Evolutionary conservation across 1,140 invertebrate species (phyloP), one percentile per base, ranked within the genome.

Genomic region (Drosophila pandora): DNA sequence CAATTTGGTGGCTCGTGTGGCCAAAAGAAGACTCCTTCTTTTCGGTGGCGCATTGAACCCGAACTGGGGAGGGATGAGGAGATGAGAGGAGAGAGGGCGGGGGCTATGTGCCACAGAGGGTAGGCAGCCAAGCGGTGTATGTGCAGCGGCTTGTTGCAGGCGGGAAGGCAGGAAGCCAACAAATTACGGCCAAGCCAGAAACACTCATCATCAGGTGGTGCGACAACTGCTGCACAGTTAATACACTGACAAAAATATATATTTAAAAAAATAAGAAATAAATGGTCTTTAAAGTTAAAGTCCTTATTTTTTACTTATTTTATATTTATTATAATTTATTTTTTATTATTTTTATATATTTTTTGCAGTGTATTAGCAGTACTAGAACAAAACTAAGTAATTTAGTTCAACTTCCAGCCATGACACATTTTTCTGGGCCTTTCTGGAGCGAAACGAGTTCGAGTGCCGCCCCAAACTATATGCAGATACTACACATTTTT

Each of bases 71-170:
- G 54, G n/a, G n/a, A n/a, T n/a, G n/a, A 54, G 34, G 49, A 55
- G 55, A 43, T 13, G 48, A 32, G 23, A 17, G 17, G 23, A 17
- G 17, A 17, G 17, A 17, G 17, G 17, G 17, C 17, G 17, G 17
- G 0, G 17, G 17, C 17, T 17, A 17, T 17, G 17, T 17, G 17
- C 17, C 17, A 17, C 17, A 17, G 17, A 17, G 17, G 17, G 17
- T 17, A 56, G 75, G 69, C 65, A 75, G 71, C 82, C 75, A 85
- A 78, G 82, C 83, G 83, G 75, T 80, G 83, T 80, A 87, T 87
- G 82, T 87, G 82, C 82, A 87, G 65, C 82, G 78, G 82, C 82
- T 88, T 87, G 82, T 88, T 87, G 82, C 82, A 88, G 83, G 77
- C 83, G 83, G 50, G 10, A 28, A 28, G 53, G 68, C 58, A 62